A percentile compares a stretch with the other conserved stretches of the same genome.
Conservation (phyloP, 37 sponge, comb jelly and placozoan species). For the Ephydatia muelleri region DNA sequence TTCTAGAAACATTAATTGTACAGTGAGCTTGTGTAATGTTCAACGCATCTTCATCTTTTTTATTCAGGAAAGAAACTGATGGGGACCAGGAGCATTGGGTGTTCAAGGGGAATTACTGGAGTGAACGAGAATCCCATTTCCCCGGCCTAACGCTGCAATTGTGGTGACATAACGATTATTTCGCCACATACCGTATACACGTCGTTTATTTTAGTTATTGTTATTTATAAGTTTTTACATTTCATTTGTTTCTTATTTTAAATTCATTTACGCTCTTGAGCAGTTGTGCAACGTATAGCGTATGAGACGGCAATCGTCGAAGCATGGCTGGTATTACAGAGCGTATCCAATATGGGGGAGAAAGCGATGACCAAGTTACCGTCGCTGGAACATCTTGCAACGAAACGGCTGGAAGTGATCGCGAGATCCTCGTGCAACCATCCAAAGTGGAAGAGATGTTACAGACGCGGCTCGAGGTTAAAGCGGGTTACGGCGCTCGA, state of each 20-base stretch:
- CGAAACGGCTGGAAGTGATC: background rate
- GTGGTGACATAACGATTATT: background rate
- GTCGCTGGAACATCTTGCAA: background rate
- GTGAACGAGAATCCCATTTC: conserved; percentile 30
- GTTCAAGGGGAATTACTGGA: conserved; percentile 68
- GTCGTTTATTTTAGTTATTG: background rate
- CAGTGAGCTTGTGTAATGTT: background rate
- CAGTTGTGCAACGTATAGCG: too few relatives aligned
- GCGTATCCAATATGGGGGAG: background rate
- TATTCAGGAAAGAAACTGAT: conserved; percentile 29
- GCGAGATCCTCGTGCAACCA: background rate
- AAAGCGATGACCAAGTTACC: background rate
- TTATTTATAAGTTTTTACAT: background rate
- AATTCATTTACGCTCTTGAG: too few relatives aligned
- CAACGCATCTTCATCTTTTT: background rate
- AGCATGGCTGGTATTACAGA: background rate
- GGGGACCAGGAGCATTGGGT: conserved; percentile 63
- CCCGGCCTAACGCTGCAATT: background rate
- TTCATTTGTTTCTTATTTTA: background rate
- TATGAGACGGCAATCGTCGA: background rate
- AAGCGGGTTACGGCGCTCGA: background rate
- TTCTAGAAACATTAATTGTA: background rate
- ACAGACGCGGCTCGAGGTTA: background rate
- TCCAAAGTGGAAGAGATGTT: conserved; percentile 57
- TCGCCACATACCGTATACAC: background rate